Conservation (phyloP, 2,888 invertebrate genomes). For the Argyresthia goedartella region DNA sequence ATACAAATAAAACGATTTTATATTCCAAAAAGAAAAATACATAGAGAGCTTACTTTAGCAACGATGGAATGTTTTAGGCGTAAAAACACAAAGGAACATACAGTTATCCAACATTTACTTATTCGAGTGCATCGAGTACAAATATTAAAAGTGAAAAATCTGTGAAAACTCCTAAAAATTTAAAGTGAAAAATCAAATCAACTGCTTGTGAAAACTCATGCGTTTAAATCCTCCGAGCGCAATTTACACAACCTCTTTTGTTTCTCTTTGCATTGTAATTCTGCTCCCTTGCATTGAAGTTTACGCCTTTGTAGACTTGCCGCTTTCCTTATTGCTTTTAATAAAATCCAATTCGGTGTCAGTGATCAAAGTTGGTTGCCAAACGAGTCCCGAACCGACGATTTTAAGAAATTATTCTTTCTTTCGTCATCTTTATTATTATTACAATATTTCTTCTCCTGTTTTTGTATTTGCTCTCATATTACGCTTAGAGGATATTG, state of each 20-base stretch:
- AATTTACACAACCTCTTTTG: conserved; percentile 1
- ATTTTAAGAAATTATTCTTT: background rate
- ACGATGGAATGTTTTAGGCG: too few relatives aligned
- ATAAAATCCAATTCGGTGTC: conserved; percentile 21
- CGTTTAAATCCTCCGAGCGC: background rate
- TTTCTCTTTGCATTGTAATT: conserved; percentile 15
- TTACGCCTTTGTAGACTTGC: conserved; percentile 18
- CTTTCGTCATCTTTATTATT: background rate
- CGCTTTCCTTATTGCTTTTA: conserved; percentile 24
- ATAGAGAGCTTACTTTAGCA: too few relatives aligned
- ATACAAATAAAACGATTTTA: too few relatives aligned
- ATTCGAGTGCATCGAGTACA: too few relatives aligned
- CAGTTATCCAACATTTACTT: too few relatives aligned
- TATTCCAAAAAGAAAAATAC: too few relatives aligned
- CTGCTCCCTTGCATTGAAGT: conserved; percentile 12
- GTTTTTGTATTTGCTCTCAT: too few relatives aligned
- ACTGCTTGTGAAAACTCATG: conserved; percentile 12
- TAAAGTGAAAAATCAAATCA: conserved; percentile 5
- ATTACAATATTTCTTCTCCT: too few relatives aligned
- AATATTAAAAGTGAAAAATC: too few relatives aligned
- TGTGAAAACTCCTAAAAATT: too few relatives aligned
- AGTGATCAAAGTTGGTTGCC: conserved; percentile 3
- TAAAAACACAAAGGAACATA: too few relatives aligned
- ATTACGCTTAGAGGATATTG: too few relatives aligned
- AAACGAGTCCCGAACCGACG: background rate